Conservation (phyloP, 2,113 vertebrate species). For the Hirundichthys speculiger region DNA sequence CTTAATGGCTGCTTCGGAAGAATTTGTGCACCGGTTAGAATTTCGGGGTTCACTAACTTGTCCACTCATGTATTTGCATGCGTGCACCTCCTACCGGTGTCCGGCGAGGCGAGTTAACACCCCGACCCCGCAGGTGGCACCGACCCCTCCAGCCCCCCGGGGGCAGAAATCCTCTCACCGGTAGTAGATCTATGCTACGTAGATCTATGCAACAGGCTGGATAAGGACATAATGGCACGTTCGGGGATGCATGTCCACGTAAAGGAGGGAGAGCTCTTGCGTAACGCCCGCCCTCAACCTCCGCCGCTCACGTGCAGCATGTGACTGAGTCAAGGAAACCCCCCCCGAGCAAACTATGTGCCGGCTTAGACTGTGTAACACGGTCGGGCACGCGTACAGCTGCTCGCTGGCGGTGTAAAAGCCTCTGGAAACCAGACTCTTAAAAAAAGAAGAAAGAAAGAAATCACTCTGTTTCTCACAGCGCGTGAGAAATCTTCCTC, state of each 20-base stretch:
- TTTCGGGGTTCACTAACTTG: too few relatives aligned
- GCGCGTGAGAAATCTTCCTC: neutral
- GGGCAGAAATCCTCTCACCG: too few relatives aligned
- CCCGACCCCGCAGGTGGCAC: too few relatives aligned
- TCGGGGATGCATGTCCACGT: constrained; percentile 35
- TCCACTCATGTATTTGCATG: too few relatives aligned
- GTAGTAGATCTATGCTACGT: too few relatives aligned
- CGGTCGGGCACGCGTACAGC: constrained; percentile 43
- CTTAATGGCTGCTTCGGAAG: too few relatives aligned
- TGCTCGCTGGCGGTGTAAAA: constrained; percentile 45
- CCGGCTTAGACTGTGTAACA: constrained; percentile 50
- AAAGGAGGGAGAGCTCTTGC: constrained; percentile 53
- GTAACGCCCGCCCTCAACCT: constrained; percentile 58
- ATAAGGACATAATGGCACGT: constrained; percentile 40
- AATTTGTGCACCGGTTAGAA: too few relatives aligned
- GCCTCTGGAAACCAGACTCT: constrained; percentile 22
- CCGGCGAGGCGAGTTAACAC: too few relatives aligned
- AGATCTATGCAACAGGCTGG: constrained; percentile 27
- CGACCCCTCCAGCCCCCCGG: constrained; percentile 41
- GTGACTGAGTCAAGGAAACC: constrained; percentile 69
- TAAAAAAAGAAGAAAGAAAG: too few relatives aligned
- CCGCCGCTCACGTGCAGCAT: constrained; percentile 72
- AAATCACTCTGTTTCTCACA: neutral
- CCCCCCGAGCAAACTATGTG: constrained; percentile 56
- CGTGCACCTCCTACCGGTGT: too few relatives aligned